Conservation (phyloP, 2,797 vertebrate genomes). For the Trichosurus vulpecula region DNA sequence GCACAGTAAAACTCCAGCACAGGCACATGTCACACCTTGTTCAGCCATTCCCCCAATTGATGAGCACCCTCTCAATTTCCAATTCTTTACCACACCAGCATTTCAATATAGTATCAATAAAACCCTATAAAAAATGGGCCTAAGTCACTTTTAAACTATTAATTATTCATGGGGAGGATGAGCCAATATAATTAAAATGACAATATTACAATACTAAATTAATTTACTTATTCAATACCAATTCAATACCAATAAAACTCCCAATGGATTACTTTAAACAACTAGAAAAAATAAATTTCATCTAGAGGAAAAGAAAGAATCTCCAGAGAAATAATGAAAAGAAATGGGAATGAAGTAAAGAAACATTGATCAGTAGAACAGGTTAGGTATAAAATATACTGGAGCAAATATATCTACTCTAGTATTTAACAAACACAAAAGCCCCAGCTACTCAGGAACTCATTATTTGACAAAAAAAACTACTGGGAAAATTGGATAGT, state of each 20-base stretch:
- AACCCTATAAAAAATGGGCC: not conserved
- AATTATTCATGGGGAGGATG: not conserved
- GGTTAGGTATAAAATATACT: too few species aligned
- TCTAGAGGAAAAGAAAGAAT: too few species aligned
- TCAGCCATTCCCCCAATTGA: not conserved
- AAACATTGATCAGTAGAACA: too few species aligned
- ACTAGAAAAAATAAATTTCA: too few species aligned
- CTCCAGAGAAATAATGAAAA: too few species aligned
- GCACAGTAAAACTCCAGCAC: not conserved
- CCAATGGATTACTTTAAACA: not conserved
- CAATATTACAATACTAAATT: not conserved
- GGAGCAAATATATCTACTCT: too few species aligned
- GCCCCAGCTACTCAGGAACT: not conserved
- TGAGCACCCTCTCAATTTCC: not conserved
- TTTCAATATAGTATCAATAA: not conserved
- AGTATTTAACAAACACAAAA: not conserved
- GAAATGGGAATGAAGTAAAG: too few species aligned
- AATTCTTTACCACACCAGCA: not conserved
- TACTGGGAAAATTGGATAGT: not conserved
- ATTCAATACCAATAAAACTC: not conserved
- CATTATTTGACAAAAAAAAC: not conserved
- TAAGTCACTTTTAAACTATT: not conserved
- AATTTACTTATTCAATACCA: not conserved
- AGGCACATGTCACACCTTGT: not conserved
- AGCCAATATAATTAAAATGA: not conserved